Evolutionary conservation across 2,888 invertebrate genomes (phyloP), one percentile per base, ranked within the genome.

Genomic region (Lacanobia oleracea): DNA sequence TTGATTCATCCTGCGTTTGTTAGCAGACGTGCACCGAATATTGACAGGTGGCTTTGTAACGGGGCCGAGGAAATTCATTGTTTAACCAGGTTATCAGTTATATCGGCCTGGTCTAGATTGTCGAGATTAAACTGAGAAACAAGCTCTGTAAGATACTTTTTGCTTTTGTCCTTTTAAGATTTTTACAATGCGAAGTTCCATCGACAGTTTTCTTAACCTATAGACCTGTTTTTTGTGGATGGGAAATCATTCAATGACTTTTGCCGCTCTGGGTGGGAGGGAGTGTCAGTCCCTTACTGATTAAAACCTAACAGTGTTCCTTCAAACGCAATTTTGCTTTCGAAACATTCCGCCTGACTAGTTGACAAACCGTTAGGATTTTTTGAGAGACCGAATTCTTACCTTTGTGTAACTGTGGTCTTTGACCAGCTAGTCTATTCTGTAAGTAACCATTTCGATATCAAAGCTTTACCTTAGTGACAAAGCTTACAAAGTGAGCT

Each of bases 21-120:
- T 67, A 7, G 50, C n/a, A 77, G 57, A 77, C 84, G 73, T 81
- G 81, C 72, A 27, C 27, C 57, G 75, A 70, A 67, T 86, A 81
- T 77, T 75, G 81, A 81, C 86, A 81, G 69, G 68, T 77, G 81
- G 78, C 74, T 79, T 81, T 66, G 7, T 64, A 74, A 75, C 78
- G 60, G 69, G 73, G 81, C 72, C 72, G 72, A 76, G 75, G 67
- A 72, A 79, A 70, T 68, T 73, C 57, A 72, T 65, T 75, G 53
- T 51, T 67, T 37, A 64, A 83, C 75, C 74, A 59, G 76, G 77
- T 73, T 84, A 84, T 82, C 74, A 69, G 50, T 62, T 74, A 57
- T 79, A 73, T 81, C 74, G 62, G 21, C 62, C 65, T 68, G 64
- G 67, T 81, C 75, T 71, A 61, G 37, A 69, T 77, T 27, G n/a